A percentile compares a stretch with the other conserved stretches of the same genome.
Conservation (phyloP, 2,113 vertebrate genomes). For the Mandrillus leucophaeus region DNA sequence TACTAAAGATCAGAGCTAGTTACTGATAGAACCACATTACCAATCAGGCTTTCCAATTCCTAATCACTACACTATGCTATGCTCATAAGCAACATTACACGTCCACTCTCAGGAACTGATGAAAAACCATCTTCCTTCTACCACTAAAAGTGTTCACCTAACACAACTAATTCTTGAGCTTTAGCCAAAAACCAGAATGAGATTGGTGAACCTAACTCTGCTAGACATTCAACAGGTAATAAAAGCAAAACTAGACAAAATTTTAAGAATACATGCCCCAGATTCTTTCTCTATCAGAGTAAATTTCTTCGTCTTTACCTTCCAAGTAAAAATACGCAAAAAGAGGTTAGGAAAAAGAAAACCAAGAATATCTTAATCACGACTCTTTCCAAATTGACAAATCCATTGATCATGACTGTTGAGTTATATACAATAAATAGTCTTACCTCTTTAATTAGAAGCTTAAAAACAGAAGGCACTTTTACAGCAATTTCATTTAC, state of each 20-base stretch:
- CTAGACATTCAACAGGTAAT: neutral
- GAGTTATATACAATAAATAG: neutral
- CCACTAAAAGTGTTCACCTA: neutral
- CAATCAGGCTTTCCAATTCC: neutral
- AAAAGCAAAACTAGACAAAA: conserved; percentile 8
- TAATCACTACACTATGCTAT: neutral
- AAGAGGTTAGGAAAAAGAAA: conserved; percentile 15
- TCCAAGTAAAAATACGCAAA: conserved; percentile 20
- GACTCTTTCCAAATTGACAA: conserved; percentile 15
- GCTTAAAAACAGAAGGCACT: conserved; percentile 99
- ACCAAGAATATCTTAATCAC: conserved; percentile 3
- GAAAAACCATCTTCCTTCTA: neutral
- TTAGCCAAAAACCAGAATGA: neutral
- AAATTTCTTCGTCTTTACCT: neutral
- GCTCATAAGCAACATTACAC: neutral
- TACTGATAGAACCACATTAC: neutral
- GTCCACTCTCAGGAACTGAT: neutral
- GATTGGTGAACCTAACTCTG: neutral
- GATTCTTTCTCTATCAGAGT: neutral
- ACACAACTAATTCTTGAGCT: neutral
- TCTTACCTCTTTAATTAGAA: conserved; percentile 98
- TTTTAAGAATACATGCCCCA: neutral
- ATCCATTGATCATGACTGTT: conserved; percentile 1
- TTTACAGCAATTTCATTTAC: conserved; percentile 98
- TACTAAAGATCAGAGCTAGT: neutral